These are phyloP conservation scores for Penaeus monodon DNA, from an alignment of 2,888 invertebrate genomes.

Conservation along the genomic window DNA sequence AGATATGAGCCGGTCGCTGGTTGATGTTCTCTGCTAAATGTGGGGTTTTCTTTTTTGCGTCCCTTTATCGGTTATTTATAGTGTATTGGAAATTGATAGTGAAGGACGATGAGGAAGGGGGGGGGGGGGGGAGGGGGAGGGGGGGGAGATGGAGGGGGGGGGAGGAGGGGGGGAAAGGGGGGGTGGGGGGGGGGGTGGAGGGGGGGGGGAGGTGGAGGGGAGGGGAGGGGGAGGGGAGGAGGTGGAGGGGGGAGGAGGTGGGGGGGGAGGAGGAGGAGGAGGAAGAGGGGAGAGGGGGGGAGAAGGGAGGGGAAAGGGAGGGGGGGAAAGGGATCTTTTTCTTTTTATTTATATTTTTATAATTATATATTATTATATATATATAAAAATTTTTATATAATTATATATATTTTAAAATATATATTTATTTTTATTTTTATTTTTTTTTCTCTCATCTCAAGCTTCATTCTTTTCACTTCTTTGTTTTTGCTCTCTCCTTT, in stretches of 20 bases:
- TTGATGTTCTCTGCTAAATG: slow-evolving; percentile 37
- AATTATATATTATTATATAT: too few relatives aligned
- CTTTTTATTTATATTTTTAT: too few relatives aligned
- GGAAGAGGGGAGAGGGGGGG: background rate
- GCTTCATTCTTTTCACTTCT: too few relatives aligned
- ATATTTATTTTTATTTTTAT: too few relatives aligned
- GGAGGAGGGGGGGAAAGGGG: background rate
- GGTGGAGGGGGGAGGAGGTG: too few relatives aligned
- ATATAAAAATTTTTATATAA: too few relatives aligned
- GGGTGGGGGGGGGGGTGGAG: background rate
- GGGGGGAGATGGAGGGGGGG: background rate
- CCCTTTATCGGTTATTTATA: slow-evolving; percentile 25
- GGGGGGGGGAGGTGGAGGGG: background rate
- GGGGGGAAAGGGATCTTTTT: too few relatives aligned
- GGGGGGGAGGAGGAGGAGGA: background rate
- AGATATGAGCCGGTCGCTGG: background rate
- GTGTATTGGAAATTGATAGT: slow-evolving; percentile 36
- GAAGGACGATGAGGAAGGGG: background rate
- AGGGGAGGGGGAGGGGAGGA: too few relatives aligned
- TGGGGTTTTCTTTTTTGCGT: slow-evolving; percentile 42
- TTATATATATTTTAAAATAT: too few relatives aligned
- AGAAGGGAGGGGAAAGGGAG: background rate
- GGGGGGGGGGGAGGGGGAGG: slow-evolving; percentile 11
- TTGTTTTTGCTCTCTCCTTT: too few relatives aligned
- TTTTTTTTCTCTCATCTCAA: too few relatives aligned